These are phyloP conservation scores for Aleiodes testaceus DNA, from an alignment of 2,888 invertebrate species.

Conservation along the genomic window DNA sequence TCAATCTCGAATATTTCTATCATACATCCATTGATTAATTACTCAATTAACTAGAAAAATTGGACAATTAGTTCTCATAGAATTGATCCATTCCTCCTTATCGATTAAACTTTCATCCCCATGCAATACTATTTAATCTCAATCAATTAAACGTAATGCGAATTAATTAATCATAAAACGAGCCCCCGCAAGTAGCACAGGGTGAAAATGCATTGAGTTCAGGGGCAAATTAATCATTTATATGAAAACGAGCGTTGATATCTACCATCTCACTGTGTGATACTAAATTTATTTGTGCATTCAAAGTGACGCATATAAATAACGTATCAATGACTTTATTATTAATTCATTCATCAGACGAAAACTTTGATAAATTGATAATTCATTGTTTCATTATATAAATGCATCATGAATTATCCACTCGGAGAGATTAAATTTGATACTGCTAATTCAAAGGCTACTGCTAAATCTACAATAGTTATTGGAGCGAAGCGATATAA, in stretches of 20 bases:
- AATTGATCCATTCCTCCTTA: not conserved
- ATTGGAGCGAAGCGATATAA: conserved; percentile 2
- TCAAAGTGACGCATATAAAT: conserved; percentile 1
- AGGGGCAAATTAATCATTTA: conserved; percentile 13
- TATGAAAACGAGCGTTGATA: not conserved
- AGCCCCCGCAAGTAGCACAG: not conserved
- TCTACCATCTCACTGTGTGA: not conserved
- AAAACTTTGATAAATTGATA: conserved; percentile 11
- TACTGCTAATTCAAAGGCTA: conserved; percentile 4
- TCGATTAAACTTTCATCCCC: conserved; percentile 2
- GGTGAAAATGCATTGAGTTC: conserved; percentile 6
- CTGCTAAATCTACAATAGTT: not conserved
- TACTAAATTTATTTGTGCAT: conserved; percentile 13
- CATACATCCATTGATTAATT: too few species aligned
- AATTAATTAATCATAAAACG: conserved; percentile 15
- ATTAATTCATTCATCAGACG: conserved; percentile 6
- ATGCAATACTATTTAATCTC: not conserved
- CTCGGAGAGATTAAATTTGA: conserved; percentile 20
- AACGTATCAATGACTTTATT: not conserved
- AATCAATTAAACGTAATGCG: conserved; percentile 1
- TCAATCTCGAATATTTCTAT: too few species aligned
- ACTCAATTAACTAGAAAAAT: too few species aligned
- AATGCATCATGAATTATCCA: not conserved
- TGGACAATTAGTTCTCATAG: not conserved
- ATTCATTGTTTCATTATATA: not conserved